Evolutionary conservation across 2,888 invertebrate species (phyloP), one percentile per base, ranked within the genome.

Genomic region (Sepiola atlantica): DNA sequence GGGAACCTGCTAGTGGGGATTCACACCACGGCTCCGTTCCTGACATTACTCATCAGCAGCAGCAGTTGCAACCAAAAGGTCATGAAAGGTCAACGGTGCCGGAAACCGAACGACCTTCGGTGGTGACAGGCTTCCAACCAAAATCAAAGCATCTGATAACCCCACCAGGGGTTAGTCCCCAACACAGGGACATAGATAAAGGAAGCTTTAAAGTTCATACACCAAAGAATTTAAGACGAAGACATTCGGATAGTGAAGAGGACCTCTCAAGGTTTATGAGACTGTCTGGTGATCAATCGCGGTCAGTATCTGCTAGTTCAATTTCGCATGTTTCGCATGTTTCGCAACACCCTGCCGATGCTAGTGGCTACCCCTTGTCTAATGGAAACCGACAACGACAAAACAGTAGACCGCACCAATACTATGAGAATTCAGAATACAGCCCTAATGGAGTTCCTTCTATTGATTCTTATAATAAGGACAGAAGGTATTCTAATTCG

Each of bases 171-270:
- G 28, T 35, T 32, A 95, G 96, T 28, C 96, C 96, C 21, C 96
- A 96, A n/a, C 96, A 96, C 94, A 96, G 96, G 91, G 96, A 96
- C 92, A 96, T 96, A 12, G 97, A 97, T 94, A 97, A 97, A 95
- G 96, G 96, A n/a, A 96, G 96, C 95, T 96, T 96, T 94, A 96
- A 96, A 94, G 95, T 95, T 10, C 96, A 96, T 95, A 96, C 97
- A n/a, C 97, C 97, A 14, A 96, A 96, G 94, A 96, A 96, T 77
- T 95, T 97, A 94, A 95, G 97, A 55, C 94, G 97, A 91, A 94
- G 97, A 61, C 96, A 96, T 95, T 97, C 97, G 0, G 97, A 97
- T 94, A 96, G 96, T 94, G 97, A 97, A 77, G 96, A 96, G 94
- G 96, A 96, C 93, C 95, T 96, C 28, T 95, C 95, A 10, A 96